A percentile compares a stretch with the other conserved stretches of the same genome.
Evolutionary conservation across 1,140 invertebrate species (phyloP).

Genomic region (Ceratosolen solmsi): DNA sequence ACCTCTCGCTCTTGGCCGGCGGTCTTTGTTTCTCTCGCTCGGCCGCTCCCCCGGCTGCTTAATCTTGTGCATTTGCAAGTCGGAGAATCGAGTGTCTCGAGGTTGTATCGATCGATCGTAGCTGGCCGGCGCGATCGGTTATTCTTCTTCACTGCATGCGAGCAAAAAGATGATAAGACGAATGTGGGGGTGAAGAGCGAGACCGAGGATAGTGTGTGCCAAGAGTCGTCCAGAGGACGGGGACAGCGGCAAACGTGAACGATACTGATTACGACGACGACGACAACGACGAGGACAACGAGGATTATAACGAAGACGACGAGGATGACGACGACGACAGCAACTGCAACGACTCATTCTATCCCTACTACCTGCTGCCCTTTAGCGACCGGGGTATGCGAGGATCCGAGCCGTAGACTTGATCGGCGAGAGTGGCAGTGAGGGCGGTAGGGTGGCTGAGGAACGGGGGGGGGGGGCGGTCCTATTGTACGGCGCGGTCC

Average conservation of each 20-base stretch:
- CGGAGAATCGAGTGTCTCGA: slow-evolving; percentile 57
- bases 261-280: too few relatives aligned
- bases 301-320: too few relatives aligned
- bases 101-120: slow-evolving; percentile 65
- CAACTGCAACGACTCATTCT: slow-evolving; percentile 16
- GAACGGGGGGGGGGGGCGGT: not conserved
- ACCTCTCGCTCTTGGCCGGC: slow-evolving; percentile 43
- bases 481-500: slow-evolving; percentile 36
- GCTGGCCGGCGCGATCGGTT: slow-evolving; percentile 58
- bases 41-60: slow-evolving; percentile 44
- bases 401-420: too few relatives aligned
- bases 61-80: slow-evolving; percentile 58
- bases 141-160: slow-evolving; percentile 55
- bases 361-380: too few relatives aligned
- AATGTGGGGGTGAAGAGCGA: not conserved
- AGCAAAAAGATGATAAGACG: slow-evolving; percentile 45
- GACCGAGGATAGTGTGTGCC: slow-evolving; percentile 6
- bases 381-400: too few relatives aligned
- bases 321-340: slow-evolving; percentile 3
- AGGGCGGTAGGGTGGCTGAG: slow-evolving; percentile 7
- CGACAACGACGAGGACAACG: too few relatives aligned
- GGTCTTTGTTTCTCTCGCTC: slow-evolving; percentile 43
- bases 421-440: too few relatives aligned
- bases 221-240: too few relatives aligned
- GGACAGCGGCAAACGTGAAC: too few relatives aligned